These are phyloP conservation scores for Trinorchestia longiramus DNA, from an alignment of 1,140 invertebrate species.

Conservation along the genomic window DNA sequence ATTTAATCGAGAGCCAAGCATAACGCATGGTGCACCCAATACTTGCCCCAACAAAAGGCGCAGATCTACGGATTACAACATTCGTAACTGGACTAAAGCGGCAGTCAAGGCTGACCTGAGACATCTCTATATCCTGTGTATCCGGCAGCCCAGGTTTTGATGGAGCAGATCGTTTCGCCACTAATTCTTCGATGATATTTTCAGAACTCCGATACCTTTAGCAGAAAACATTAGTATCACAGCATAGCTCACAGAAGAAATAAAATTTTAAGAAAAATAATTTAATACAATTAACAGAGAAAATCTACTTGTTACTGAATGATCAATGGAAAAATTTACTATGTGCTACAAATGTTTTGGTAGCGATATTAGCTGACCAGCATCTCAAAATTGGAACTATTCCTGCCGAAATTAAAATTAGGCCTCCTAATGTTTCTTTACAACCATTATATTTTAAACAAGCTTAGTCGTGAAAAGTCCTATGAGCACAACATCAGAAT, in stretches of 20 bases:
- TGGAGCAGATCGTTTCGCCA: not conserved
- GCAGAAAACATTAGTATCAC: not conserved
- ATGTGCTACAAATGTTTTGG: not conserved
- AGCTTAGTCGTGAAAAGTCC: too few relatives aligned
- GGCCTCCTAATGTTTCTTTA: too few relatives aligned
- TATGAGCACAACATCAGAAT: too few relatives aligned
- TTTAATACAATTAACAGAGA: too few relatives aligned
- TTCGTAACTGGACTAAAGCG: not conserved
- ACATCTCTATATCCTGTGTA: not conserved
- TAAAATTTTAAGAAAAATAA: not conserved
- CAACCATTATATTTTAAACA: too few relatives aligned
- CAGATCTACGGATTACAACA: not conserved
- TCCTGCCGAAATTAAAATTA: too few relatives aligned
- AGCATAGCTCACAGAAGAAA: not conserved
- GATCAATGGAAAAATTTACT: too few relatives aligned
- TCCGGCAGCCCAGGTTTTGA: not conserved
- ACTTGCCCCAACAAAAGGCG: not conserved
- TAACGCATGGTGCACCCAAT: not conserved
- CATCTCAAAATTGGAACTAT: not conserved
- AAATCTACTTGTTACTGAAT: too few relatives aligned
- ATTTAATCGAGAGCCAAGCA: not conserved
- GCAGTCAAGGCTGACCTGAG: not conserved
- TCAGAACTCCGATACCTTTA: not conserved
- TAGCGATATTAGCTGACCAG: not conserved
- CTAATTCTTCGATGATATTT: not conserved